Conservation (phyloP, 2,797 vertebrate species). For the Choloepus didactylus region DNA sequence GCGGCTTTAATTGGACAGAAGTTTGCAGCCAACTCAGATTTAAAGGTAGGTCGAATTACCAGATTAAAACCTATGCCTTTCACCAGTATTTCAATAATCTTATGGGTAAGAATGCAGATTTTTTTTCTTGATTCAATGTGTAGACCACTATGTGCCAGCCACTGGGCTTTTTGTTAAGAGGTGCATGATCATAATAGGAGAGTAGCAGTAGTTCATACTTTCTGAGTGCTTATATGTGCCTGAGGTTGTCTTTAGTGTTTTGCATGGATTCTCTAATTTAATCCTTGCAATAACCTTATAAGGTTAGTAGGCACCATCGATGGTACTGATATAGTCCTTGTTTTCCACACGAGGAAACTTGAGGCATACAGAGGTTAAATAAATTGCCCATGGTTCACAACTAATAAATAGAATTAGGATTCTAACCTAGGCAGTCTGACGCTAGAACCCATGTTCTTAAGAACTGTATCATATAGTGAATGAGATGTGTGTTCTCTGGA, state of each 20-base stretch:
- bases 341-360: background rate
- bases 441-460: background rate
- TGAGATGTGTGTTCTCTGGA: background rate
- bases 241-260: background rate
- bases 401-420: background rate
- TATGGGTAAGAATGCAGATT: constrained; percentile 6
- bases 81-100: constrained; percentile 41
- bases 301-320: background rate
- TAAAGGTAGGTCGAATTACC: constrained; percentile 90
- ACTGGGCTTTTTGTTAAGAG: background rate
- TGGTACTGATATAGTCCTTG: background rate
- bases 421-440: background rate
- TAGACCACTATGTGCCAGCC: background rate
- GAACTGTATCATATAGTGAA: background rate
- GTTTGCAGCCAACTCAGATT: constrained; percentile 92
- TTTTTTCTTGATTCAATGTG: background rate
- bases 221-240: background rate
- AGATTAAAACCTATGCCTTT: constrained; percentile 50
- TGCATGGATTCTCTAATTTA: background rate
- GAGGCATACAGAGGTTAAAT: background rate
- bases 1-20: constrained; percentile 99
- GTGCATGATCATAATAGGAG: background rate
- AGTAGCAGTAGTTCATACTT: background rate
- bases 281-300: background rate
- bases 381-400: background rate